These are phyloP conservation scores for Athene noctua DNA, from an alignment of 2,113 vertebrate species.

Conservation along the genomic window DNA sequence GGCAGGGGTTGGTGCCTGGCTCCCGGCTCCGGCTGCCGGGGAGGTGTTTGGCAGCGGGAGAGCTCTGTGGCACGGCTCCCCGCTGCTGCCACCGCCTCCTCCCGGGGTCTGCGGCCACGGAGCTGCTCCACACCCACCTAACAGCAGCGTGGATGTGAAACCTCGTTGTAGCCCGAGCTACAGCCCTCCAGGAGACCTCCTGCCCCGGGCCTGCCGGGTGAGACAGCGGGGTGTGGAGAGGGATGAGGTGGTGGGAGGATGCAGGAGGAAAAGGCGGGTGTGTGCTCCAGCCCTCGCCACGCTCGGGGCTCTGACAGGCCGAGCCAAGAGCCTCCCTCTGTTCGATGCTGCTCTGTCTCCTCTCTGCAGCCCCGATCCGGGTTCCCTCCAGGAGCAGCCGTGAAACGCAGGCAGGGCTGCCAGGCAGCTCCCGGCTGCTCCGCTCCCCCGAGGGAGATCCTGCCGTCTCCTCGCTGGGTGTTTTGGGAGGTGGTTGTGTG, in stretches of 20 bases:
- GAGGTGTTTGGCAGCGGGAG: neutral
- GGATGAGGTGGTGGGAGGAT: neutral
- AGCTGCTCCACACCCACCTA: neutral
- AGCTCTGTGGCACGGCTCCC: neutral
- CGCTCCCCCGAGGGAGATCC: neutral
- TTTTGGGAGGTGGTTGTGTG: neutral
- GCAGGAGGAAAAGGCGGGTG: neutral
- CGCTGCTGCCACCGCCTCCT: neutral
- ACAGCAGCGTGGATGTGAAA: rapidly evolving
- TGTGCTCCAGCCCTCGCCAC: neutral
- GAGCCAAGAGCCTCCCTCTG: neutral
- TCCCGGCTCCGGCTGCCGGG: neutral
- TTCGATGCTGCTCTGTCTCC: neutral
- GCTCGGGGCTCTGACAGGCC: neutral
- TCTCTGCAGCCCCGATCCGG: neutral
- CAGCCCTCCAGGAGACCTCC: neutral
- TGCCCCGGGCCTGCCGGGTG: neutral
- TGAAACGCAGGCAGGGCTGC: neutral
- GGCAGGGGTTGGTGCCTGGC: neutral
- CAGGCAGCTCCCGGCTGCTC: neutral
- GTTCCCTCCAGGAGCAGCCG: neutral
- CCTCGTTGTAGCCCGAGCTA: neutral
- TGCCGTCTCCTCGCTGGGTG: neutral
- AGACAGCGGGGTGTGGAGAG: neutral
- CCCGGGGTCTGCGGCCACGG: rapidly evolving